Evolutionary conservation across 2,113 vertebrate species (phyloP).

Genomic region (Nansenia antarctica): DNA sequence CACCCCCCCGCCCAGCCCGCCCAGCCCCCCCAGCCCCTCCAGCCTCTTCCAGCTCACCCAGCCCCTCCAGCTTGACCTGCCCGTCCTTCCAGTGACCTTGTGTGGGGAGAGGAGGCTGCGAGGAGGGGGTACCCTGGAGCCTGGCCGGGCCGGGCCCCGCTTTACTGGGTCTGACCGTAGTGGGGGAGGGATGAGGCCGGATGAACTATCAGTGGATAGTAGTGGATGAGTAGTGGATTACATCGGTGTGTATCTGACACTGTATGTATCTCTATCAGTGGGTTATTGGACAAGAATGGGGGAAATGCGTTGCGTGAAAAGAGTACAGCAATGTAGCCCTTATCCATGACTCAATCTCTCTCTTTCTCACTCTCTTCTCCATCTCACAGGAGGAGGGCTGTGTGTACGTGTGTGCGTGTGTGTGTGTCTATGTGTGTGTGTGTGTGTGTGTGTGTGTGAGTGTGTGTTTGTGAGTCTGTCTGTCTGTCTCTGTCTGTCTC

Average conservation of each 20-base stretch:
- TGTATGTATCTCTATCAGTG: not conserved
- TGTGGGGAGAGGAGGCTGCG: slow-evolving; percentile 19
- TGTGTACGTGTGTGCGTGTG: not conserved
- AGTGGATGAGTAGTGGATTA: no score
- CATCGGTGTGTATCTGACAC: not conserved
- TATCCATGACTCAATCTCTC: no score
- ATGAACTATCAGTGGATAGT: not conserved
- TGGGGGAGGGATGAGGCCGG: not conserved
- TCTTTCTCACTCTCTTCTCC: not conserved
- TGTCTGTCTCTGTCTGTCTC: slow-evolving; percentile 6
- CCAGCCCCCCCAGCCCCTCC: slow-evolving; percentile 35
- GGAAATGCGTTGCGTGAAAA: no score
- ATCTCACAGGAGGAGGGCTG: no score
- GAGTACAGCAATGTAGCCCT: no score
- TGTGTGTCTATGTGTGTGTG: not conserved
- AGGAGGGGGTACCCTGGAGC: slow-evolving; percentile 12
- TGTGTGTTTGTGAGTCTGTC: not conserved
- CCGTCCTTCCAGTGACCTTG: slow-evolving; percentile 50
- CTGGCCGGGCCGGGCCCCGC: slow-evolving; percentile 17
- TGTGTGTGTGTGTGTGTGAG: not conserved
- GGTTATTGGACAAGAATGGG: no score
- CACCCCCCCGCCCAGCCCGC: slow-evolving; percentile 42
- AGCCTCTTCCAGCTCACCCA: slow-evolving; percentile 26
- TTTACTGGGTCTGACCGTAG: not conserved
- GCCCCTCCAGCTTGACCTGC: slow-evolving; percentile 41